phyloP scores from a whole-genome alignment of 2,888 invertebrate genomes.

The Torymus auratus region DNA sequence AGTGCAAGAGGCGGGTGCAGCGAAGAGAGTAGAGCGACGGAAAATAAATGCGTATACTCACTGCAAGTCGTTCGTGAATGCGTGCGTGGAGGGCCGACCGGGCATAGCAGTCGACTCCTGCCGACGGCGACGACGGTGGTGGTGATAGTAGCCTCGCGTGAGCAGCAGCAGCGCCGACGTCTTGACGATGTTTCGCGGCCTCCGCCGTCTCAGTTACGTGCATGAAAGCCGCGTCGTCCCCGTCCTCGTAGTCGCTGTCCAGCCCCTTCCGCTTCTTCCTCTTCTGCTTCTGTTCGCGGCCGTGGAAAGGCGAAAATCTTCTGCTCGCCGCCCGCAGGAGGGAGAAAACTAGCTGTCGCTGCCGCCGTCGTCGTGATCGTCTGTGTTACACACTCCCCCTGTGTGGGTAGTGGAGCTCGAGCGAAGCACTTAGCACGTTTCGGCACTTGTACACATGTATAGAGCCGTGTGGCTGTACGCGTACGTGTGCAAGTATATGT shows the following conservation, averaged over 20 bases:
- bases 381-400: not conserved
- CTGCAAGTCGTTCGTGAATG: constrained; percentile 30
- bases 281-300: no score
- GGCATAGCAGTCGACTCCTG: constrained; percentile 9
- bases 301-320: no score
- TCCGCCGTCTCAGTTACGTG: constrained; percentile 15
- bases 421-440: constrained; percentile 49
- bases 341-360: constrained; percentile 24
- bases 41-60: constrained; percentile 15
- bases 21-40: no score
- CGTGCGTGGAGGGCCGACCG: not conserved
- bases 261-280: no score
- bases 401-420: constrained; percentile 18
- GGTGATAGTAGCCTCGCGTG: not conserved
- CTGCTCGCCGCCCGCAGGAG: no score
- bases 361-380: no score
- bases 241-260: not conserved
- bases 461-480: not conserved
- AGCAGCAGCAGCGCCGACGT: constrained; percentile 11
- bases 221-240: constrained; percentile 23
- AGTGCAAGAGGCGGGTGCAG: no score
- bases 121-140: constrained; percentile 10
- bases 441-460: constrained; percentile 33
- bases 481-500: not conserved
- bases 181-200: constrained; percentile 11